Evolutionary conservation across 2,888 invertebrate genomes (phyloP), one percentile per base, ranked within the genome.

Genomic region (Labia minor): DNA sequence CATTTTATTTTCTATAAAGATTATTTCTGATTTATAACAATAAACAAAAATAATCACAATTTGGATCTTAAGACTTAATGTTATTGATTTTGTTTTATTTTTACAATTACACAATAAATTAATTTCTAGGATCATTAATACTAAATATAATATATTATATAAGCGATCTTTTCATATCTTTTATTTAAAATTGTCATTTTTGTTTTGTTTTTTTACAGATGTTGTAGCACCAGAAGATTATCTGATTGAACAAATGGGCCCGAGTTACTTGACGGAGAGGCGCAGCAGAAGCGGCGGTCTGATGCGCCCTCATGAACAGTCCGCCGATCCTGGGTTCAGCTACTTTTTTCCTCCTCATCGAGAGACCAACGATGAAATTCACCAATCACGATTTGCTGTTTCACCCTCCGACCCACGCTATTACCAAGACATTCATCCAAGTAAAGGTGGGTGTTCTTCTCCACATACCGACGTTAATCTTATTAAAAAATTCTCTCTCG

Each of bases 381-480:
- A 69, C 11, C 69, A 71, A 19, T 62, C 68, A 19, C 73, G 74
- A 6, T 79, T 79, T 65, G 78, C 78, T 1, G 73, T 78, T 1
- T 74, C 73, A 18, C 79, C 79, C 1, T 76, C 78, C 37, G 78
- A 79, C 72, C 77, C 77, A 0, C 75, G 77, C 64, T 79, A 75
- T 71, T 78, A 78, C 70, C 71, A 75, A 63, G 72, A 74, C 0
- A 62, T 64, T 16, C 68, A 64, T 11, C 64, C 49, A 2, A 16
- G n/a, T 14, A 16, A 16, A 14, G 49, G 49, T 49, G 49, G 16
- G 49, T 49, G 49, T 14, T 2, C 11, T 33, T 33, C 33, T n/a
- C n/a, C 26, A 26, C 26, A 26, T 26, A 6, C 26, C 8, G n/a
- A n/a, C 26, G 3, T 26, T 26, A 26, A 26, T 26, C 8, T 26